Base-by-base conservation (phyloP, 2,797 vertebrate species). In the Ambastaia sidthimunki region DNA sequence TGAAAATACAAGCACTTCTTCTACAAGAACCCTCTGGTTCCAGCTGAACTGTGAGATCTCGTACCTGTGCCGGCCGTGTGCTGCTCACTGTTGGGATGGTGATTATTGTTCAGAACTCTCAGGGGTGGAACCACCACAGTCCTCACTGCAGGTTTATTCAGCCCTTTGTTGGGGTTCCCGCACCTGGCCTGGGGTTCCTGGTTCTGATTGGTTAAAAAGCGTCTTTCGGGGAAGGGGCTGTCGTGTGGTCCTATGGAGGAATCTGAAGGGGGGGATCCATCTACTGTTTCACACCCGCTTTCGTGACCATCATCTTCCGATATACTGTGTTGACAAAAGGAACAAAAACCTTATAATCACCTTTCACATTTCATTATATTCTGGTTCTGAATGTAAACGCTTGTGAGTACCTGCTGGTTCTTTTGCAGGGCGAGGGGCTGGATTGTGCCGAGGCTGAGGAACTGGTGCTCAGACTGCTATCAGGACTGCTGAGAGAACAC, bases 401-500 rank as follows among this genome's bases (percentile, higher is more conserved):
- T 13, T 0, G 1, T 5, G 28, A 16, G 1, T 92, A 98, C 98
- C 98, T 99, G 94, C 97, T 97, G 62, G 93, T 92, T 89, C 97
- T 95, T 89, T 98, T 99, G 93, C 96, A 96, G 41, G 93, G 94
- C 3, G 96, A 97, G 0, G 98, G 98, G 90, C 97, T 99, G 84
- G 97, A 98, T 75, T 95, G 96, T 19, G 92, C 93, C 0, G 97
- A 99, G 70, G 93, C 88, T 3, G 92, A 94, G 21, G 97, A 98
- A 85, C 96, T 97, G 73, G 96, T 97, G 88, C 98, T 98, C 86
- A 99, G 91, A 50, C 97, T 98, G 91, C 98, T 99, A 50, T 99
- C 97, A 0, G 98, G 97, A 83, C 98, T 99, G 90, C 97, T 99
- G 62, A 99, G 91, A 3, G 97, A 98, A 87, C 98, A 99, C 81